Percentiles rank a stretch among this genome's conserved stretches.
phyloP scores from a whole-genome alignment of 2,888 invertebrate species.

The Drosophila tanythrix region DNA sequence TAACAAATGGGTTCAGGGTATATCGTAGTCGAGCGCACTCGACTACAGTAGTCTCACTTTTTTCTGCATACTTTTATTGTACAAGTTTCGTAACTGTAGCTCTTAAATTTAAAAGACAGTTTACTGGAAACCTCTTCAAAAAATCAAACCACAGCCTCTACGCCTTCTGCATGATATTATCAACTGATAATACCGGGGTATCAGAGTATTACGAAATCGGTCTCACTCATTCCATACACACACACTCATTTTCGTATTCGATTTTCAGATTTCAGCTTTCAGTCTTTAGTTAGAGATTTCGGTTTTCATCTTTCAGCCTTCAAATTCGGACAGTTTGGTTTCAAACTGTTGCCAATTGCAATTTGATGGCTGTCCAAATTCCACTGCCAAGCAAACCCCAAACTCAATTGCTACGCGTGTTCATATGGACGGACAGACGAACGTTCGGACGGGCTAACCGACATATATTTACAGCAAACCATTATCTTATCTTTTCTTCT shows the following conservation, averaged over 20 bases:
- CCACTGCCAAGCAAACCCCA: conserved; percentile 4
- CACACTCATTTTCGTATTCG: conserved; percentile 22
- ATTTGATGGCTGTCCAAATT: conserved; percentile 17
- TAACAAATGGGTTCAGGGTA: too few relatives aligned
- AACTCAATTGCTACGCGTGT: neutral
- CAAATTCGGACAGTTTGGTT: conserved; percentile 23
- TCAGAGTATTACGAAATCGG: conserved; percentile 6
- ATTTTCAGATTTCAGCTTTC: conserved; percentile 36
- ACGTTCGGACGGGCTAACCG: too few relatives aligned
- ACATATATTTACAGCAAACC: too few relatives aligned
- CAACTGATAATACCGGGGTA: neutral
- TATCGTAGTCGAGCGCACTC: too few relatives aligned
- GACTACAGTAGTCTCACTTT: too few relatives aligned
- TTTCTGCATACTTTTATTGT: too few relatives aligned
- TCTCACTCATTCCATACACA: conserved; percentile 12
- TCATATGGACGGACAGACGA: too few relatives aligned
- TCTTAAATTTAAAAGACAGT: too few relatives aligned
- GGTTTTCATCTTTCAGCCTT: conserved; percentile 26
- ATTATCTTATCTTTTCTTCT: too few relatives aligned
- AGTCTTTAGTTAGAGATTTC: conserved; percentile 11
- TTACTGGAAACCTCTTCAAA: neutral
- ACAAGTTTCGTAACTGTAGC: too few relatives aligned
- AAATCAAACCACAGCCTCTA: neutral
- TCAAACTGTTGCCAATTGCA: conserved; percentile 13
- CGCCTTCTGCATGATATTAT: neutral